phyloP scores from a whole-genome alignment of 2,888 invertebrate genomes.

The Bimastos eiseni region DNA sequence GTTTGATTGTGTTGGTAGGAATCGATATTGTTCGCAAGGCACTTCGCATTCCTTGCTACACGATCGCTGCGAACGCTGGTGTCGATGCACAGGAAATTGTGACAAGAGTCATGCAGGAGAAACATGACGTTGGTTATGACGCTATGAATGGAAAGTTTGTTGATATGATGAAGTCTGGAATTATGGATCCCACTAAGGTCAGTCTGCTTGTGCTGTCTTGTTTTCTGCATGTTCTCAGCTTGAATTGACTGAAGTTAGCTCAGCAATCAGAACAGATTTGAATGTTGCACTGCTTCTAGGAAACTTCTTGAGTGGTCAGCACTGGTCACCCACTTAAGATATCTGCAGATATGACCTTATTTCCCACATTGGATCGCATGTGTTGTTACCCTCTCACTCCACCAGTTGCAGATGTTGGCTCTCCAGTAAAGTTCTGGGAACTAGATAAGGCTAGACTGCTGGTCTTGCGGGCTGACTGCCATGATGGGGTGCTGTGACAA shows the following conservation, averaged over 20 bases:
- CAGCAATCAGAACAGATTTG: neutral
- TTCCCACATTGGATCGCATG: no score
- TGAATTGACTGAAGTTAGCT: no score
- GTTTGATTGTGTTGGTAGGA: conserved; percentile 61
- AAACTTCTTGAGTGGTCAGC: no score
- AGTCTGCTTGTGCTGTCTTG: neutral
- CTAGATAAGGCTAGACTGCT: no score
- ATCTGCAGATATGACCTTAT: no score
- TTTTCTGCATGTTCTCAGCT: neutral
- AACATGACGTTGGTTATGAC: conserved; percentile 81
- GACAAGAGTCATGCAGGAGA: conserved; percentile 76
- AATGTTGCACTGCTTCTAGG: neutral
- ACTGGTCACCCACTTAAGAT: no score
- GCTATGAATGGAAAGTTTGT: conserved; percentile 85
- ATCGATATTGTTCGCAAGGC: conserved; percentile 85
- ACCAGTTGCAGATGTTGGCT: no score
- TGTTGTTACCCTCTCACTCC: no score
- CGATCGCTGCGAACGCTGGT: conserved; percentile 89
- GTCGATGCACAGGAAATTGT: conserved; percentile 88
- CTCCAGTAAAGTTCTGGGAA: no score
- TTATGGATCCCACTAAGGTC: conserved; percentile 82
- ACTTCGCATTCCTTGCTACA: conserved; percentile 83
- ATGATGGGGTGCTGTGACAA: no score
- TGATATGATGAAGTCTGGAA: conserved; percentile 89
- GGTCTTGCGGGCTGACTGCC: no score